phyloP scores from a whole-genome alignment of 2,797 vertebrate species.

The Lutjanus campechanus region DNA sequence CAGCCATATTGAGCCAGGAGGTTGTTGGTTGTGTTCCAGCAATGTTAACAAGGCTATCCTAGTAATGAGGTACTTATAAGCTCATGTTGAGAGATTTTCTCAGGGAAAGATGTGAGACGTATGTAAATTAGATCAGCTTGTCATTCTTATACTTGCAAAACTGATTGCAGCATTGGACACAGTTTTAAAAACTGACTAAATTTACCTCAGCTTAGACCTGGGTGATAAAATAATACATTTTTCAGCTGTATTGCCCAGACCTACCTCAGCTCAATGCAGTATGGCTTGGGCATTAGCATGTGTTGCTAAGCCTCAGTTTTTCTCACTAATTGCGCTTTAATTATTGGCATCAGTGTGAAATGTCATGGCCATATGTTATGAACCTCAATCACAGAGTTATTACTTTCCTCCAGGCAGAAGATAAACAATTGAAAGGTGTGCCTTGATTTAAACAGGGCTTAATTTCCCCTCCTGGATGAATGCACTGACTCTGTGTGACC shows the following conservation, averaged over 20 bases:
- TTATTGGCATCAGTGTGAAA: constrained; percentile 21
- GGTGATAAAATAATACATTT: too few relatives aligned
- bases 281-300: neutral
- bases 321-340: constrained; percentile 15
- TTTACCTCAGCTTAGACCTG: neutral
- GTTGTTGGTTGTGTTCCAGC: constrained; percentile 25
- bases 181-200: constrained; percentile 26
- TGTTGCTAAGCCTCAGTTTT: constrained; percentile 11
- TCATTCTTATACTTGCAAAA: constrained; percentile 26
- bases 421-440: neutral
- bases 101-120: constrained; percentile 31
- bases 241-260: too few relatives aligned
- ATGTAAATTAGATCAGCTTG: constrained; percentile 28
- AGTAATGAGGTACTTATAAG: constrained; percentile 39
- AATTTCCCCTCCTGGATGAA: constrained; percentile 1
- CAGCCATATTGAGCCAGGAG: constrained; percentile 5
- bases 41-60: constrained; percentile 14
- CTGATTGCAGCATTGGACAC: constrained; percentile 26
- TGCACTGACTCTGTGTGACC: neutral
- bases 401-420: neutral
- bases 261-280: neutral
- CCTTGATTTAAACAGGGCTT: neutral
- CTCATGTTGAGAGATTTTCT: constrained; percentile 28
- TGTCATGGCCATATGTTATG: neutral
- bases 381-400: neutral